Evolutionary conservation across 2,888 invertebrate species (phyloP).

Genomic region (Rhaphigaster nebulosa): DNA sequence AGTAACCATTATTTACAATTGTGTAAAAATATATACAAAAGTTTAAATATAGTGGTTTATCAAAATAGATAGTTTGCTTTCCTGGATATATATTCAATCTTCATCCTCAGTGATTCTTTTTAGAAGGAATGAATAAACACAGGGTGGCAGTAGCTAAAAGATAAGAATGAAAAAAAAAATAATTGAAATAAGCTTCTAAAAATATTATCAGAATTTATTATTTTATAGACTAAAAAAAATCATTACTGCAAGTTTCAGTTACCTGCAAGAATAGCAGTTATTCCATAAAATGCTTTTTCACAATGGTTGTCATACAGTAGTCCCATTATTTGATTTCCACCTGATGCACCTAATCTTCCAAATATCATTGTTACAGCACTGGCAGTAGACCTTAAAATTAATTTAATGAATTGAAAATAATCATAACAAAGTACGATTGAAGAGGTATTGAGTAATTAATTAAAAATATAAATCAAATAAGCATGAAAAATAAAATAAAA

Average conservation of each 20-base stretch:
- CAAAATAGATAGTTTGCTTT: background rate
- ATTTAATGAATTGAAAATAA: background rate
- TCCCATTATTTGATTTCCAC: slow-evolving; percentile 54
- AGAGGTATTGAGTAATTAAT: background rate
- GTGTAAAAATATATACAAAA: background rate
- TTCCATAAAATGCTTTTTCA: slow-evolving; percentile 56
- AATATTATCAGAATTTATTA: background rate
- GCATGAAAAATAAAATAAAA: background rate
- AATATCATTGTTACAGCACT: slow-evolving; percentile 44
- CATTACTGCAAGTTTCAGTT: background rate
- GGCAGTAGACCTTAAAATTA: slow-evolving; percentile 46
- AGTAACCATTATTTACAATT: background rate
- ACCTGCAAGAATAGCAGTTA: slow-evolving; percentile 56
- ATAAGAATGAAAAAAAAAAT: background rate
- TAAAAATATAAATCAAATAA: background rate
- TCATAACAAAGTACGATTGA: background rate
- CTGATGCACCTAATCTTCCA: slow-evolving; percentile 42
- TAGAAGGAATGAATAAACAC: background rate
- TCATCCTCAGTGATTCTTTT: background rate
- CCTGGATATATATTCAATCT: background rate
- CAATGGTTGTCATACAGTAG: slow-evolving; percentile 51
- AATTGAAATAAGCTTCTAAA: background rate
- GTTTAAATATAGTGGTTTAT: background rate
- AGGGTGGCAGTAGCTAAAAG: background rate
- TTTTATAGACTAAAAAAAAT: background rate